Percentiles rank a stretch among this genome's conserved stretches.
phyloP scores from a whole-genome alignment of 2,797 vertebrate species.

The Acipenser ruthenus region DNA sequence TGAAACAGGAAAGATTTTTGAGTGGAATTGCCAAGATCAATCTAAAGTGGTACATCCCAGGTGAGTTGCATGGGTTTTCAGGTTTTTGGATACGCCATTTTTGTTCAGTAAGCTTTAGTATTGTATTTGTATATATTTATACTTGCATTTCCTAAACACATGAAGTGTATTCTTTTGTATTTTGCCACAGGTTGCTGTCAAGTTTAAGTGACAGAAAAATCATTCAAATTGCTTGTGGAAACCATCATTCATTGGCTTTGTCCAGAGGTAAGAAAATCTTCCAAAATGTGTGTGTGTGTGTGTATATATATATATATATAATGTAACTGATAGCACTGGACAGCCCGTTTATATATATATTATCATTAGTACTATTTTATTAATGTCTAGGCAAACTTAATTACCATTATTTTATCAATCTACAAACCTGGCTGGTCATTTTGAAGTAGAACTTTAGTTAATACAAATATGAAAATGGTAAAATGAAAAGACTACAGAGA shows the following conservation, averaged over 20 bases:
- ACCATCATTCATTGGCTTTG: not conserved
- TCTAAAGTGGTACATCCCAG: not conserved
- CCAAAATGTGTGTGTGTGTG: too few species aligned
- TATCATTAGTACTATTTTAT: too few species aligned
- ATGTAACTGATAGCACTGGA: too few species aligned
- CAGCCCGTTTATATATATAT: too few species aligned
- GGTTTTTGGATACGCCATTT: not conserved
- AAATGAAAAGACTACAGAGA: too few species aligned
- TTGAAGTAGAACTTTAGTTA: too few species aligned
- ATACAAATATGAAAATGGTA: too few species aligned
- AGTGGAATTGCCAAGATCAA: slow-evolving; percentile 11
- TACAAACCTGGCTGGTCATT: too few species aligned
- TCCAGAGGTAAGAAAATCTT: not conserved
- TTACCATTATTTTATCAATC: too few species aligned
- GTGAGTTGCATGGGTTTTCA: slow-evolving; percentile 26
- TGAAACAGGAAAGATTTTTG: not conserved
- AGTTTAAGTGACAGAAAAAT: not conserved
- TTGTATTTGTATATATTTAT: not conserved
- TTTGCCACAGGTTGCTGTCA: not conserved
- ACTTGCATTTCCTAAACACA: not conserved
- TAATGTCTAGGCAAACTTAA: too few species aligned
- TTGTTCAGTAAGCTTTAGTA: not conserved
- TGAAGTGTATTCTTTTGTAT: not conserved
- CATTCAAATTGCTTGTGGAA: slow-evolving; percentile 3
- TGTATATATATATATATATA: too few species aligned